Percentiles rank a stretch among this genome's conserved stretches.
Evolutionary conservation across 1,140 invertebrate species (phyloP).

Genomic region (Odontomachus brunneus): DNA sequence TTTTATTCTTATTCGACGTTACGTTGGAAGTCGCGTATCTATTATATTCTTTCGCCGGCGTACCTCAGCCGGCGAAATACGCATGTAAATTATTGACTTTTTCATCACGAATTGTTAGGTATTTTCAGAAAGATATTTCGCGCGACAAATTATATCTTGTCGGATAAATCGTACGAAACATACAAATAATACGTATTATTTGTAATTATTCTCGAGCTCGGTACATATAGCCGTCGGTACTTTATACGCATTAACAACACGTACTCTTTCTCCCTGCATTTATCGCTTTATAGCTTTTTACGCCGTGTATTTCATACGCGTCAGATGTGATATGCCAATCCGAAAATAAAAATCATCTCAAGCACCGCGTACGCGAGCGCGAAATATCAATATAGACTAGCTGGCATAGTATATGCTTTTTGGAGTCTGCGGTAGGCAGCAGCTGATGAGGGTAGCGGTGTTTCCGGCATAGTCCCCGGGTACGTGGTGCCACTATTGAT

Average conservation of each 20-base stretch:
- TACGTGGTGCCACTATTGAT: conserved; percentile 86
- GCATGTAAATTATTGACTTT: too few relatives aligned
- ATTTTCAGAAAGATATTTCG: too few relatives aligned
- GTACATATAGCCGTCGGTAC: neutral
- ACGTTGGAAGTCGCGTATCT: neutral
- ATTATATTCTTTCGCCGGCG: neutral
- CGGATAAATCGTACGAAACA: neutral
- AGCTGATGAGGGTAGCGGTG: conserved; percentile 80
- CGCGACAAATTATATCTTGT: neutral
- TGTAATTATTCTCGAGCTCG: neutral
- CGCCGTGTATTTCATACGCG: neutral
- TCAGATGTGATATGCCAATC: neutral
- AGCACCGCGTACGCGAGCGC: conserved; percentile 13
- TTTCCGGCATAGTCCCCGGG: conserved; percentile 82
- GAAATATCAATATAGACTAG: conserved; percentile 65
- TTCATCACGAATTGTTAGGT: too few relatives aligned
- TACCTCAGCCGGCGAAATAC: too few relatives aligned
- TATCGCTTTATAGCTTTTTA: neutral
- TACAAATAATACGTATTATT: conserved; percentile 1
- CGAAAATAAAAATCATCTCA: conserved; percentile 18
- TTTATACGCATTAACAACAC: conserved; percentile 9
- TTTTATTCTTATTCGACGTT: too few relatives aligned
- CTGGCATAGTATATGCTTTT: conserved; percentile 59
- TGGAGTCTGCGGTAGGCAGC: conserved; percentile 73
- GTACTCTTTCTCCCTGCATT: neutral